Base-by-base conservation (phyloP, 1,140 invertebrate species). In the Pinna nobilis region DNA sequence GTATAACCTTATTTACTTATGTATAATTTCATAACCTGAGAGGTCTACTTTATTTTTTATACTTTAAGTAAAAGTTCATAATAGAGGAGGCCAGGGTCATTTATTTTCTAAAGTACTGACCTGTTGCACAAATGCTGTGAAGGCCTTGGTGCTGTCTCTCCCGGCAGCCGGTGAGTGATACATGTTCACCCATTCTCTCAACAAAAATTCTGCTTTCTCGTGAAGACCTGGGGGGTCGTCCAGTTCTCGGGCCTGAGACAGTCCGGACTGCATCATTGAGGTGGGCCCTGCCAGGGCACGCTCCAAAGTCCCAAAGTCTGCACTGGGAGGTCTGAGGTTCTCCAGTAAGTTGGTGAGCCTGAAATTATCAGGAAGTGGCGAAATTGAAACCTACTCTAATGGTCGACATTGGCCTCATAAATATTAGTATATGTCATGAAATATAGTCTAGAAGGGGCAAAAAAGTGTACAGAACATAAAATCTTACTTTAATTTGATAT, bases 181-280 rank as follows among this genome's bases (percentile, higher is more conserved):
- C 84, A 98, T 93, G 23, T 91, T 92, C 3, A 99, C 95, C 98
- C 98, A 99, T 85, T 99, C 98, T 18, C 96, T 91, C 7, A 99
- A 89, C 1, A 99, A 89, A 77, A 92, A 96, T 86, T 99, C 97
- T 0, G 97, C 98, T 87, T 99, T 99, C 83, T 98, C 97, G 81
- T 96, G 94, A 6, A 99, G 89, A 13, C 95, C 96, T 5, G 95
- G 95, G 18, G 97, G 97, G 91, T 99, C 97, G 83, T 98, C 96
- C 78, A 94, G 96, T 69, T 98, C 96, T 61, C 95, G 92, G 28
- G 95, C 93, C 91, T 96, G 91, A 20, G 90, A 86, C 82, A 98
- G 96, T 53, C 96, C 96, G 70, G 96, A 95, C 88, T 98, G 96
- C 84, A 98, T 97, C 85, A 98, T 96, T 51, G 80, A 75, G 5